phyloP scores from a whole-genome alignment of 2,113 vertebrate genomes.

The Nesoenas mayeri region DNA sequence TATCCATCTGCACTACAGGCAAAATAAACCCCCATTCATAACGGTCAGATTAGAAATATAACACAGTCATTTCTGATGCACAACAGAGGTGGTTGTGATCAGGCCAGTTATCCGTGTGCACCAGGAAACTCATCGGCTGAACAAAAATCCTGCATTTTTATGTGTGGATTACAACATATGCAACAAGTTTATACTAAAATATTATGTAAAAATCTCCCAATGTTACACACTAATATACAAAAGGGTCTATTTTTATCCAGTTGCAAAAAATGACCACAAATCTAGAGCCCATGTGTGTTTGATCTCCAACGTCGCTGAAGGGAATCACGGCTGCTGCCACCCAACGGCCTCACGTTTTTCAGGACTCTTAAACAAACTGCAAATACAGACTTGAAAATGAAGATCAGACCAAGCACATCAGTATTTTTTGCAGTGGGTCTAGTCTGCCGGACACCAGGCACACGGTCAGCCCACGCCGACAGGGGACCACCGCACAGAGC shows the following conservation, averaged over 20 bases:
- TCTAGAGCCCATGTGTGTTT: rapidly evolving
- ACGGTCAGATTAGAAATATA: rapidly evolving
- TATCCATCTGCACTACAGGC: neutral
- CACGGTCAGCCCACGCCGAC: rapidly evolving
- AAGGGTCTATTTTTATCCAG: neutral
- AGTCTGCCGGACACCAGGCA: rapidly evolving
- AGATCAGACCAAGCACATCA: rapidly evolving
- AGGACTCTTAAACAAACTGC: rapidly evolving
- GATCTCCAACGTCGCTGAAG: neutral
- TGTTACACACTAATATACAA: neutral
- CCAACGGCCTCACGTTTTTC: rapidly evolving
- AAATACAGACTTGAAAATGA: rapidly evolving
- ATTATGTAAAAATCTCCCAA: neutral
- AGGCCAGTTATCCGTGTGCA: rapidly evolving
- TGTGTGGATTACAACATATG: neutral
- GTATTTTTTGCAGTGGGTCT: rapidly evolving
- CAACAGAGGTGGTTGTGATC: rapidly evolving
- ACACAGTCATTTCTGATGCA: rapidly evolving
- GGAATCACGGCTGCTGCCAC: neutral
- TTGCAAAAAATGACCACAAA: neutral
- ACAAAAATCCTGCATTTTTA: neutral
- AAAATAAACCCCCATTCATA: rapidly evolving
- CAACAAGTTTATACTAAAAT: neutral
- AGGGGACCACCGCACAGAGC: rapidly evolving
- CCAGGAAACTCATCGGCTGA: neutral